Conservation (phyloP, 2,888 invertebrate species). For the Agelastica alni region DNA sequence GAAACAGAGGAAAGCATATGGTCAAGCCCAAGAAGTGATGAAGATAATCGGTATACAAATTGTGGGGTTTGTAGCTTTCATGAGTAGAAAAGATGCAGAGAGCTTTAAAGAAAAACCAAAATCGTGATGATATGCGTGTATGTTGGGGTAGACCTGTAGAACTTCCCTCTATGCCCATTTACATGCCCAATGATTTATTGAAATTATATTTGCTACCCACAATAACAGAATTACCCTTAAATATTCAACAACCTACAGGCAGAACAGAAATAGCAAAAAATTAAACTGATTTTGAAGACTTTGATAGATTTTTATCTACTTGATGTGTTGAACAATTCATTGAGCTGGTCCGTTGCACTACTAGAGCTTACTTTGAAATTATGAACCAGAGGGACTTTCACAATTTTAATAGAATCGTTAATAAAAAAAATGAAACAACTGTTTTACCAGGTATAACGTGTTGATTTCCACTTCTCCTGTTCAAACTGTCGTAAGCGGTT, state of each 20-base stretch:
- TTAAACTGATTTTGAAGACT: constrained; percentile 42
- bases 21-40: neutral
- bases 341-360: neutral
- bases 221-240: constrained; percentile 93
- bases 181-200: constrained; percentile 86
- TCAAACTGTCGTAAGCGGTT: constrained; percentile 68
- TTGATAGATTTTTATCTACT: constrained; percentile 24
- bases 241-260: constrained; percentile 79
- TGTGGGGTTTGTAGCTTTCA: constrained; percentile 94
- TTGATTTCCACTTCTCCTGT: constrained; percentile 63
- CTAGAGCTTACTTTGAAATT: too few relatives aligned
- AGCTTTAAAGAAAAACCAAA: constrained; percentile 81
- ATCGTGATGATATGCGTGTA: constrained; percentile 89
- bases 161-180: constrained; percentile 92
- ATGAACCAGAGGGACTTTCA: too few relatives aligned
- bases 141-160: constrained; percentile 98
- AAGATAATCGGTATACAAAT: constrained; percentile 1
- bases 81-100: constrained; percentile 98
- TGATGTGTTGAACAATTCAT: constrained; percentile 59
- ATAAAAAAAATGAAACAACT: too few relatives aligned
- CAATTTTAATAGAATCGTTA: too few relatives aligned
- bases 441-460: constrained; percentile 65
- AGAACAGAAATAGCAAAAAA: constrained; percentile 3
- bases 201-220: constrained; percentile 85
- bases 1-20: constrained; percentile 10